Conservation (phyloP, 35 echinoderm and acorn worm genomes). For the Ophioderma brevispina region DNA sequence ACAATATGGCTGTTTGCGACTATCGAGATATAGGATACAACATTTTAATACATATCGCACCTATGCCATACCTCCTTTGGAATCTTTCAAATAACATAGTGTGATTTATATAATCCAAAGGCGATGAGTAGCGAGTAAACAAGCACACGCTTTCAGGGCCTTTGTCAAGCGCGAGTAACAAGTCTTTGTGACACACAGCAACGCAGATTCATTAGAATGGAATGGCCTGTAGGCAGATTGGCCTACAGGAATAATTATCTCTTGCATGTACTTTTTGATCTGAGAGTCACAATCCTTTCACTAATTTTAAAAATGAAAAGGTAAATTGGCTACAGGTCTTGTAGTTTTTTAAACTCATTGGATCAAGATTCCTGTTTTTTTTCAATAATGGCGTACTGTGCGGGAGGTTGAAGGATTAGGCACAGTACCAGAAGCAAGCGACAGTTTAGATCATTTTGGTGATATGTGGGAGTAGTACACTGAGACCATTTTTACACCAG, state of each 20-base stretch:
- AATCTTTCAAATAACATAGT: not conserved
- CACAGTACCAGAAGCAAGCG: constrained; percentile 42
- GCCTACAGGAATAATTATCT: not conserved
- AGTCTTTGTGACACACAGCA: constrained; percentile 19
- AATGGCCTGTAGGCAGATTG: constrained; percentile 49
- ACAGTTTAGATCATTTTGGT: constrained; percentile 56
- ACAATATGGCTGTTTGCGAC: not conserved
- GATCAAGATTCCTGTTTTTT: constrained; percentile 48
- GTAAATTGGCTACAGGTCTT: constrained; percentile 64
- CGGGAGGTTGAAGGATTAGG: constrained; percentile 31
- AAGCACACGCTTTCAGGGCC: not conserved
- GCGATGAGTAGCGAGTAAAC: not conserved
- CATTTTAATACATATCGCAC: not conserved
- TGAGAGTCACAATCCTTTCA: constrained; percentile 57
- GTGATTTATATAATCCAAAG: constrained; percentile 1
- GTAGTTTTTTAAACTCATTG: constrained; percentile 50
- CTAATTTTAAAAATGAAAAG: constrained; percentile 56
- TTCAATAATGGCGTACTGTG: constrained; percentile 54
- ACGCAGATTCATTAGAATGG: constrained; percentile 45
- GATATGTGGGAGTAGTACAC: constrained; percentile 44
- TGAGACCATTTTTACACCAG: constrained; percentile 35
- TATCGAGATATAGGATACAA: not conserved
- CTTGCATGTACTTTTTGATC: constrained; percentile 28
- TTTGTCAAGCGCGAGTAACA: not conserved
- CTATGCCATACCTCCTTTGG: not conserved